These are phyloP conservation scores for Mimas tiliae DNA, from an alignment of 2,888 invertebrate species.

Conservation along the genomic window DNA sequence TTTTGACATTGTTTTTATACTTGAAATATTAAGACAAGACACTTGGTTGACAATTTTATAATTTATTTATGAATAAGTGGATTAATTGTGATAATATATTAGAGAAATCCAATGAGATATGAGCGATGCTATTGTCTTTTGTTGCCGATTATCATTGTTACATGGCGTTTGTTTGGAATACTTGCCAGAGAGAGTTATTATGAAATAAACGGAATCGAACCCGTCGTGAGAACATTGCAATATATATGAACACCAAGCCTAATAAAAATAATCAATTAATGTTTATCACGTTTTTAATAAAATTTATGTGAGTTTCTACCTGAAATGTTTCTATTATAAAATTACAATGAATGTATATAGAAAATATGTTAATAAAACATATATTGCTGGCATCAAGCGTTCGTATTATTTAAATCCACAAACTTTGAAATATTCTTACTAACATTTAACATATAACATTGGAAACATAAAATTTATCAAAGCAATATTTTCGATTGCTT, in stretches of 20 bases:
- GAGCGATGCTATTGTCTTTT: conserved; percentile 61
- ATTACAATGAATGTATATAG: conserved; percentile 82
- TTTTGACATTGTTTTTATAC: conserved; percentile 81
- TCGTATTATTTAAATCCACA: conserved; percentile 47
- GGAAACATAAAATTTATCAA: conserved; percentile 33
- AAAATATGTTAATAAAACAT: conserved; percentile 81
- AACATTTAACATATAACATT: conserved; percentile 14
- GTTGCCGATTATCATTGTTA: conserved; percentile 60
- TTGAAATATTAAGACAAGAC: conserved; percentile 72
- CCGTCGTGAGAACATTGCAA: conserved; percentile 50
- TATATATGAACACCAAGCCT: conserved; percentile 70
- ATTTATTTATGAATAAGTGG: conserved; percentile 83
- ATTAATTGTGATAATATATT: conserved; percentile 80
- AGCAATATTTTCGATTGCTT: conserved; percentile 19
- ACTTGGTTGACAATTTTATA: conserved; percentile 80
- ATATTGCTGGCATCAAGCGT: conserved; percentile 69
- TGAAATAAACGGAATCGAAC: conserved; percentile 45
- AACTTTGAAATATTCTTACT: conserved; percentile 14
- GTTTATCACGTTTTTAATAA: conserved; percentile 72
- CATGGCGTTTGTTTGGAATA: conserved; percentile 64
- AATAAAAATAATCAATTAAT: conserved; percentile 53
- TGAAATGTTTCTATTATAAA: conserved; percentile 80
- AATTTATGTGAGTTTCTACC: conserved; percentile 75
- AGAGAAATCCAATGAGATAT: conserved; percentile 66
- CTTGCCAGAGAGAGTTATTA: conserved; percentile 46